phyloP scores from a whole-genome alignment of 2,888 invertebrate species.

The Rhimphoctona megacephalus region DNA sequence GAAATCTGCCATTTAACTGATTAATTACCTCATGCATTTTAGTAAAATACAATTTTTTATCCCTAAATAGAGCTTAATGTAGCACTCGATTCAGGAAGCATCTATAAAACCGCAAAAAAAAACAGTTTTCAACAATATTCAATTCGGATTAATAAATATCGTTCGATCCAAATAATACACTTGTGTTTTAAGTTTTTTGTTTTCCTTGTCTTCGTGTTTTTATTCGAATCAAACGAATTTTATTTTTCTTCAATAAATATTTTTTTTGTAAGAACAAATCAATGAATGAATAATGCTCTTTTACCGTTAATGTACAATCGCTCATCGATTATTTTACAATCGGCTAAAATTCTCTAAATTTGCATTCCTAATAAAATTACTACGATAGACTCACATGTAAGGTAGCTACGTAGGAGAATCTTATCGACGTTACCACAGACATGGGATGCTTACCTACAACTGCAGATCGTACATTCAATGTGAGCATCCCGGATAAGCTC shows the following conservation, averaged over 20 bases:
- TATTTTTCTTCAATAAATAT: constrained; percentile 8
- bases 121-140: constrained; percentile 17
- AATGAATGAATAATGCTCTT: constrained; percentile 7
- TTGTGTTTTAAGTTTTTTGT: neutral
- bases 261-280: neutral
- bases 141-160: neutral
- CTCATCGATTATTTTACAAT: constrained; percentile 25
- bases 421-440: constrained; percentile 79
- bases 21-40: constrained; percentile 41
- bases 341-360: constrained; percentile 49
- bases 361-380: constrained; percentile 63
- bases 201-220: neutral
- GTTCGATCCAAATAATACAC: neutral
- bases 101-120: neutral
- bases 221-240: neutral
- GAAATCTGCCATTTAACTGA: neutral
- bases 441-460: constrained; percentile 80
- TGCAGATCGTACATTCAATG: constrained; percentile 79
- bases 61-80: constrained; percentile 14
- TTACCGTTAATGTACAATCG: constrained; percentile 18
- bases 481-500: constrained; percentile 72
- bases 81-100: constrained; percentile 38
- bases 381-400: constrained; percentile 79
- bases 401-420: constrained; percentile 77
- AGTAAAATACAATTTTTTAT: constrained; percentile 3